Conservation (phyloP, 2,797 vertebrate genomes). For the Syndactyla subalaris region DNA sequence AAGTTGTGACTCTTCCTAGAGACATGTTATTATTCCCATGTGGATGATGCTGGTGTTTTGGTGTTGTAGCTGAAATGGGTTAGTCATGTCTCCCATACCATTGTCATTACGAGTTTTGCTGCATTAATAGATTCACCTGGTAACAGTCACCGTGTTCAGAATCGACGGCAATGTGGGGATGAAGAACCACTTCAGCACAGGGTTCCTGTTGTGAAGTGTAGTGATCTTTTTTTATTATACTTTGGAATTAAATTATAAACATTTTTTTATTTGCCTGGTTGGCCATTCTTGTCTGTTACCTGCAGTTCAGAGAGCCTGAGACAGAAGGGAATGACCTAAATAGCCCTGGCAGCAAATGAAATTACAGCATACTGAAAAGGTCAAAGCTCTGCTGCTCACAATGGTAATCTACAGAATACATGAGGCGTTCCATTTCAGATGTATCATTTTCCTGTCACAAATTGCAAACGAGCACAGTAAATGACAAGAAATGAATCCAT, state of each 20-base stretch:
- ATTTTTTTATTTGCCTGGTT: neutral
- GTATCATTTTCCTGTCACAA: conserved; percentile 30
- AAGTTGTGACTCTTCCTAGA: neutral
- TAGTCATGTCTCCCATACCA: neutral
- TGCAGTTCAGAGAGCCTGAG: neutral
- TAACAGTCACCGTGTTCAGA: neutral
- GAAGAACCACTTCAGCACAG: neutral
- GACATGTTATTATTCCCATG: neutral
- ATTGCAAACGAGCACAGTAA: conserved; percentile 11
- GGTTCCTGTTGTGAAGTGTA: neutral
- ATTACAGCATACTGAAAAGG: conserved; percentile 49
- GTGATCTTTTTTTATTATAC: neutral
- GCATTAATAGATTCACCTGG: neutral
- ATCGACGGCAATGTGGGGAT: neutral
- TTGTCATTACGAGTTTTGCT: neutral
- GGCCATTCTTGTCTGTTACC: neutral
- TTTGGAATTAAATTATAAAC: neutral
- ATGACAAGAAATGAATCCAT: neutral
- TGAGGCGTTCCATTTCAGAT: conserved; percentile 31
- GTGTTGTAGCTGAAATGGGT: neutral
- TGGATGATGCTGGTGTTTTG: neutral
- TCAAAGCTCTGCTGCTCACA: neutral
- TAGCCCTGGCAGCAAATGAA: conserved; percentile 43
- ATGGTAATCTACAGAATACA: neutral
- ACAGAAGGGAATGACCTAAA: neutral